Conservation (phyloP, 2,888 invertebrate species). For the Capitulum mitella region DNA sequence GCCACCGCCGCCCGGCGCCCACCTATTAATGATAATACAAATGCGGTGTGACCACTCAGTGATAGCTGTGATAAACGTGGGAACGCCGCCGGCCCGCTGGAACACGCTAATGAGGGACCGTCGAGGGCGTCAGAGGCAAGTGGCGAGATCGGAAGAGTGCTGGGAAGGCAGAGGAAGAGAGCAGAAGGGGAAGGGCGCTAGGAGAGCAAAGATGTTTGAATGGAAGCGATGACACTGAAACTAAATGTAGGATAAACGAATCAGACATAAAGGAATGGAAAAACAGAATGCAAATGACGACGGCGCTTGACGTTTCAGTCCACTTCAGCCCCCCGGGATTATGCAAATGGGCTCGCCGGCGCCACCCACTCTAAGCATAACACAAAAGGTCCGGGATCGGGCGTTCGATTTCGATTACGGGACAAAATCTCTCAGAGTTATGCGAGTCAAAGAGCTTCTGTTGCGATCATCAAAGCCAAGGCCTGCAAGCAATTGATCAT, state of each 20-base stretch:
- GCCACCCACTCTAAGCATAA: background rate
- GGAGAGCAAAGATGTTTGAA: background rate
- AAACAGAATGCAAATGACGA: background rate
- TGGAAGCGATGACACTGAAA: background rate
- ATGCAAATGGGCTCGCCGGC: background rate
- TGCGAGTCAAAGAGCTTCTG: no score
- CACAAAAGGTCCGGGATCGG: background rate
- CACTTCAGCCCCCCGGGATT: background rate
- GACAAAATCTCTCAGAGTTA: no score
- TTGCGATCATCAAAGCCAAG: no score
- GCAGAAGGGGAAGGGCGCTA: background rate
- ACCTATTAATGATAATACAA: slow-evolving; percentile 9
- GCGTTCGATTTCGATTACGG: background rate
- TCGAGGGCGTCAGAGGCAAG: no score
- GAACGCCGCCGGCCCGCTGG: background rate
- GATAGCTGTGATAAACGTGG: background rate
- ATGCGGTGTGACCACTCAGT: background rate
- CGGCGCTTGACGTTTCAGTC: background rate
- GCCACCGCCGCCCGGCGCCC: background rate
- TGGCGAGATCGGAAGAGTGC: background rate
- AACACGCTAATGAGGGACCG: background rate
- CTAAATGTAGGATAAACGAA: background rate
- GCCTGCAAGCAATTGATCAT: no score
- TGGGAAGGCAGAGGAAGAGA: background rate
- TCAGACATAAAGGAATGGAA: background rate